phyloP scores from a whole-genome alignment of 2,797 vertebrate species.

The Naso thynnoides region DNA sequence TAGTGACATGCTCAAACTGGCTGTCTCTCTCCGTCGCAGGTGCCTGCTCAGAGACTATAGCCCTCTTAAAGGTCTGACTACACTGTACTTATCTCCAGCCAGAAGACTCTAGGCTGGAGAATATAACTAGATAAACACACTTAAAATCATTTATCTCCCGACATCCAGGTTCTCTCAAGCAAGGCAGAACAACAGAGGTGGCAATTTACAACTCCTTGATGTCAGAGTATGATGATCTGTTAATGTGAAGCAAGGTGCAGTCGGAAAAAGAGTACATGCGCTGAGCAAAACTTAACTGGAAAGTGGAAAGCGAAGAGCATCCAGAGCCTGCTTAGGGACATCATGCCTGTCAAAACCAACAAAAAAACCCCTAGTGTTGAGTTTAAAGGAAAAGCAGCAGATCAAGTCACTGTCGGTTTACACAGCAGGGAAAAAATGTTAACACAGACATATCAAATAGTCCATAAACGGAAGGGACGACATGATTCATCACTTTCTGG shows the following conservation, averaged over 20 bases:
- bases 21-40: not conserved
- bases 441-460: not conserved
- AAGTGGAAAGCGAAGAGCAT: constrained; percentile 15
- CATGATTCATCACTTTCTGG: constrained; percentile 6
- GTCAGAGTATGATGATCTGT: not conserved
- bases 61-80: not conserved
- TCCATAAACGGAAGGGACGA: not conserved
- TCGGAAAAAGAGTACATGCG: constrained; percentile 5
- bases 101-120: constrained; percentile 16
- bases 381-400: not conserved
- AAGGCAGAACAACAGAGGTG: not conserved
- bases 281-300: constrained; percentile 6
- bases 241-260: constrained; percentile 3
- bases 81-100: not conserved
- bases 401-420: constrained; percentile 3
- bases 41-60: constrained; percentile 7
- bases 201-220: not conserved
- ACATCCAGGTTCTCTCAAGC: not conserved
- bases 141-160: constrained; percentile 38
- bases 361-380: constrained; percentile 18
- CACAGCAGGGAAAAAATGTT: not conserved
- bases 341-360: constrained; percentile 27
- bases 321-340: constrained; percentile 10
- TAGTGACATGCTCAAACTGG: not conserved
- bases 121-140: constrained; percentile 33